A percentile compares a stretch with the other conserved stretches of the same genome.
phyloP scores from a whole-genome alignment of 2,888 invertebrate species.

The Chaetoderma sp. region DNA sequence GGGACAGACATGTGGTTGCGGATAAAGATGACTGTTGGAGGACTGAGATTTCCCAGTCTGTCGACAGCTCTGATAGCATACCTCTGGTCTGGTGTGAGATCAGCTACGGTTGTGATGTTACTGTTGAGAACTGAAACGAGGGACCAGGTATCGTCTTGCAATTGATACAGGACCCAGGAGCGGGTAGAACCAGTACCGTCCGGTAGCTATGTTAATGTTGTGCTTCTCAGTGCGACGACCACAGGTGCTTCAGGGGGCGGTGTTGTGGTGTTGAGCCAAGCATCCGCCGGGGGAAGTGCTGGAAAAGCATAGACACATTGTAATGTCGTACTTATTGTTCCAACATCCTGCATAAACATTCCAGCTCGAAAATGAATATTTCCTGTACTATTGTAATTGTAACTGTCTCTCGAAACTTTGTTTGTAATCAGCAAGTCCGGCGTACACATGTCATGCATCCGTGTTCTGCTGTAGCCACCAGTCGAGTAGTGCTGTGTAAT shows the following conservation, averaged over 20 bases:
- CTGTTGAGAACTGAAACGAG: slow-evolving; percentile 33
- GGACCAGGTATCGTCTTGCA: slow-evolving; percentile 34
- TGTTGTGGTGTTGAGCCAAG: slow-evolving; percentile 40
- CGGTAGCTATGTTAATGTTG: slow-evolving; percentile 36
- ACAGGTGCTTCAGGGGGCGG: slow-evolving; percentile 29
- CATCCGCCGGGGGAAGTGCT: slow-evolving; percentile 49
- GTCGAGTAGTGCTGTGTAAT: slow-evolving; percentile 56
- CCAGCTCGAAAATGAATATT: slow-evolving; percentile 57
- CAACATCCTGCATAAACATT: no score
- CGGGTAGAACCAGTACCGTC: slow-evolving; percentile 30
- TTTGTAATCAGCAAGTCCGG: slow-evolving; percentile 51
- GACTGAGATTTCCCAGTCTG: slow-evolving; percentile 30
- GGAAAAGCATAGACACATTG: slow-evolving; percentile 40
- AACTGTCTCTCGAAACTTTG: no score
- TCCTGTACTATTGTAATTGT: slow-evolving; percentile 42
- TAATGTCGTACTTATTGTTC: no score
- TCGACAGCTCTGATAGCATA: slow-evolving; percentile 36
- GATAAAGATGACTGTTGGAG: slow-evolving; percentile 12
- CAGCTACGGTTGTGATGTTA: slow-evolving; percentile 31
- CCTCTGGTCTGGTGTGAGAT: slow-evolving; percentile 7
- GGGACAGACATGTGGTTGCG: no score
- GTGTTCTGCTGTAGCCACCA: slow-evolving; percentile 61
- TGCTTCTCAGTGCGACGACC: slow-evolving; percentile 27
- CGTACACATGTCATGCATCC: slow-evolving; percentile 48
- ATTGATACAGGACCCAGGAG: slow-evolving; percentile 44